phyloP scores from a whole-genome alignment of 2,888 invertebrate species.

The Alsophila aescularia region DNA sequence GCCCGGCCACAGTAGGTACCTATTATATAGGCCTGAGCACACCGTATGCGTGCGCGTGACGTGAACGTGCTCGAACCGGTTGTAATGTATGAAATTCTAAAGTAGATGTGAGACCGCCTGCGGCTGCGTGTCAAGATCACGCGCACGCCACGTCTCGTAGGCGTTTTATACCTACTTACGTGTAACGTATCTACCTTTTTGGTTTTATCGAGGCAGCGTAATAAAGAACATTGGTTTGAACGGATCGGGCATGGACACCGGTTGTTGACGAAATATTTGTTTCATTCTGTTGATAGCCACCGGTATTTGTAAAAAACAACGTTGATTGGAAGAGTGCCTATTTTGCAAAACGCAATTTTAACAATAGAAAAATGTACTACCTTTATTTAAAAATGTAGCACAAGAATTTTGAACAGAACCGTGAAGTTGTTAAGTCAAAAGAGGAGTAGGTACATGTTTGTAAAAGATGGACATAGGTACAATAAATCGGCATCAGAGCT shows the following conservation, averaged over 20 bases:
- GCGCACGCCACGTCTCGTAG: neutral
- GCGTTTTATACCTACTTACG: neutral
- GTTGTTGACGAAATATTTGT: conserved; percentile 55
- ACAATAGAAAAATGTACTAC: neutral
- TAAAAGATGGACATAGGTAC: too few relatives aligned
- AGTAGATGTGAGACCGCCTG: too few relatives aligned
- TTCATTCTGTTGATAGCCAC: conserved; percentile 45
- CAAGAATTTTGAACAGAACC: neutral
- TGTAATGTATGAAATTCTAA: too few relatives aligned
- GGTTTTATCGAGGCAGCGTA: neutral
- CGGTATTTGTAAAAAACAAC: conserved; percentile 35
- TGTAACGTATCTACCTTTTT: neutral
- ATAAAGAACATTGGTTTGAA: conserved; percentile 45
- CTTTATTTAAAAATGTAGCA: neutral
- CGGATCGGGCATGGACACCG: conserved; percentile 54
- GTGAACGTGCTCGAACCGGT: too few relatives aligned
- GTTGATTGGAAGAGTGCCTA: conserved; percentile 45
- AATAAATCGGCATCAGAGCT: too few relatives aligned
- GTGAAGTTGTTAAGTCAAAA: too few relatives aligned
- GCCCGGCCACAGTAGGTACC: too few relatives aligned
- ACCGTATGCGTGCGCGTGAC: too few relatives aligned
- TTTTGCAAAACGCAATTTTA: conserved; percentile 27
- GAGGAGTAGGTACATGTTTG: too few relatives aligned
- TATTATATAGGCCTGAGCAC: too few relatives aligned
- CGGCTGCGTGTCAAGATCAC: too few relatives aligned